Evolutionary conservation across 2,113 vertebrate species (phyloP).

Genomic region (Jaculus jaculus): DNA sequence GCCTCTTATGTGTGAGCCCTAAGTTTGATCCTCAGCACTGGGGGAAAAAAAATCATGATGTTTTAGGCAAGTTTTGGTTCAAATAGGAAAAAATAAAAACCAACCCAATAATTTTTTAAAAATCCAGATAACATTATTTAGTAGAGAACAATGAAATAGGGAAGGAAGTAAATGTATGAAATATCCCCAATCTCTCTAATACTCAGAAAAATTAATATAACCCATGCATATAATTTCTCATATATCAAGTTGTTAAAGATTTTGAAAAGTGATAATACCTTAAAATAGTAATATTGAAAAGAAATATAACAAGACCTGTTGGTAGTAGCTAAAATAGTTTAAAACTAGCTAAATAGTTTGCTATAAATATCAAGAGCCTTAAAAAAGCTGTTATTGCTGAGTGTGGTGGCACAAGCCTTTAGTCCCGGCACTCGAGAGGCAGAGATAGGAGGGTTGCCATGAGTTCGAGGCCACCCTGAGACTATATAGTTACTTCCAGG

Average conservation of each 20-base stretch:
- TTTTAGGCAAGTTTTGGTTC: slow-evolving; percentile 8
- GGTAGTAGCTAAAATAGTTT: neutral
- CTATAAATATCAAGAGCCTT: neutral
- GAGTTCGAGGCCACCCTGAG: too few species aligned
- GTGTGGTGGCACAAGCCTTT: too few species aligned
- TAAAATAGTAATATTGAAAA: neutral
- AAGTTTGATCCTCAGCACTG: neutral
- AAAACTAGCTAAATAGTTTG: neutral
- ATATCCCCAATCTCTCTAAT: neutral
- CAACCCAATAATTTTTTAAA: neutral
- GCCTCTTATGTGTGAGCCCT: neutral
- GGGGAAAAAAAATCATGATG: neutral
- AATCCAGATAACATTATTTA: neutral
- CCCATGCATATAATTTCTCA: neutral
- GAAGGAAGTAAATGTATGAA: neutral
- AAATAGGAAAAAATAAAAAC: slow-evolving; percentile 38
- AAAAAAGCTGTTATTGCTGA: neutral
- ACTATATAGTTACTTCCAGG: too few species aligned
- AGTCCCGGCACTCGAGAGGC: too few species aligned
- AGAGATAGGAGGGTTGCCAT: too few species aligned
- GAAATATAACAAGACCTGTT: neutral
- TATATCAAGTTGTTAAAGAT: slow-evolving; percentile 16
- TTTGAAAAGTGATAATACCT: slow-evolving; percentile 5
- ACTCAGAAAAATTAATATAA: slow-evolving; percentile 21
- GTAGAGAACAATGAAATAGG: neutral